Conservation (phyloP, 2,113 vertebrate species). For the Hyaena hyaena region DNA sequence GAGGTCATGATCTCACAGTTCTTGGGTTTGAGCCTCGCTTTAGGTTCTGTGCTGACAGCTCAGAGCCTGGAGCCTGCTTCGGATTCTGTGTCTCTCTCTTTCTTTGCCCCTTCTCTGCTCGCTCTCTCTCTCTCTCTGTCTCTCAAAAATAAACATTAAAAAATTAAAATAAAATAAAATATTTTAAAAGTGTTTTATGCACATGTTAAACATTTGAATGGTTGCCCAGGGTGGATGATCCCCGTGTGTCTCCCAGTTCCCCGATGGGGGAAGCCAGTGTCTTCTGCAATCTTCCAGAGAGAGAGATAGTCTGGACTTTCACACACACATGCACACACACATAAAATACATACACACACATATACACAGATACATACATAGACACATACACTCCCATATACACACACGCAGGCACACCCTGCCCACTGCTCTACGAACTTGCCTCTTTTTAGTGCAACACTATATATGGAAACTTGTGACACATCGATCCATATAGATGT, state of each 20-base stretch:
- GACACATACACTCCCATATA: rapidly evolving
- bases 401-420: neutral
- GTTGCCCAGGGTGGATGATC: neutral
- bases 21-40: rapidly evolving
- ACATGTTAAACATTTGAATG: neutral
- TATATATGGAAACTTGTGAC: neutral
- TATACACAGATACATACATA: rapidly evolving
- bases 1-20: too few relatives aligned
- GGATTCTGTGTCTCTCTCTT: too few relatives aligned
- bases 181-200: neutral
- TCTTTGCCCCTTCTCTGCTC: too few relatives aligned
- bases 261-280: neutral
- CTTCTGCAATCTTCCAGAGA: conserved; percentile 8
- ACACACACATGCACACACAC: too few relatives aligned
- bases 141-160: too few relatives aligned
- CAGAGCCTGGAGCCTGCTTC: too few relatives aligned
- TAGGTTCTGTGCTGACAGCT: too few relatives aligned
- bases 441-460: neutral
- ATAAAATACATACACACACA: neutral
- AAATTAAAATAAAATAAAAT: neutral
- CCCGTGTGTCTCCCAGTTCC: neutral
- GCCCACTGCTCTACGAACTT: neutral
- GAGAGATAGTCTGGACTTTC: neutral
- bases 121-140: too few relatives aligned
- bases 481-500: neutral